phyloP scores from a whole-genome alignment of 1,140 invertebrate genomes.

The Aradophagus sp. region DNA sequence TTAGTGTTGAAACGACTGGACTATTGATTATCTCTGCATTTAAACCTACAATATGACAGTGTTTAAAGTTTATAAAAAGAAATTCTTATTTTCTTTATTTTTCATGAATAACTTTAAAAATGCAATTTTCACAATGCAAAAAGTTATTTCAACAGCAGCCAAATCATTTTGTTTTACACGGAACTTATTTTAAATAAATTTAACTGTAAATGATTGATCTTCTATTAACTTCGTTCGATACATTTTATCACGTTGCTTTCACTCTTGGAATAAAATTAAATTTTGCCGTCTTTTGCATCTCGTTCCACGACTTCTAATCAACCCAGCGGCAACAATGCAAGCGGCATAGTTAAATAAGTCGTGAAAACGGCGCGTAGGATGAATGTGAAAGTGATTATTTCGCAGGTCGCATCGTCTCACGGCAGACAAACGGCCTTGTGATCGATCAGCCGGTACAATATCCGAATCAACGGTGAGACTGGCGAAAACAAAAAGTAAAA shows the following conservation, averaged over 20 bases:
- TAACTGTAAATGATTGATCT: too few relatives aligned
- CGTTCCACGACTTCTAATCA: too few relatives aligned
- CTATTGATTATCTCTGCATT: conserved; percentile 68
- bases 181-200: conserved; percentile 17
- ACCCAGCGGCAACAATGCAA: too few relatives aligned
- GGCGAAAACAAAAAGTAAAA: conserved; percentile 35
- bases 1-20: conserved; percentile 71
- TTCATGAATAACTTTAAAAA: background rate
- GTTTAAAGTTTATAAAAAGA: conserved; percentile 7
- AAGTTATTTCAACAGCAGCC: too few relatives aligned
- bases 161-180: too few relatives aligned
- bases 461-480: conserved; percentile 4
- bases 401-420: conserved; percentile 14
- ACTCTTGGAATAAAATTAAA: too few relatives aligned
- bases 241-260: too few relatives aligned
- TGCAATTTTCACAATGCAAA: too few relatives aligned
- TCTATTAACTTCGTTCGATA: too few relatives aligned
- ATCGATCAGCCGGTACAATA: background rate
- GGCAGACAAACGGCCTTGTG: conserved; percentile 27
- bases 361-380: conserved; percentile 38
- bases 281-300: too few relatives aligned
- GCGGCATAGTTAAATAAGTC: conserved; percentile 10
- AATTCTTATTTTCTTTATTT: background rate
- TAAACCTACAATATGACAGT: conserved; percentile 65
- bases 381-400: conserved; percentile 45